phyloP scores from a whole-genome alignment of 1,140 invertebrate genomes.

The Sitodiplosis mosellana region DNA sequence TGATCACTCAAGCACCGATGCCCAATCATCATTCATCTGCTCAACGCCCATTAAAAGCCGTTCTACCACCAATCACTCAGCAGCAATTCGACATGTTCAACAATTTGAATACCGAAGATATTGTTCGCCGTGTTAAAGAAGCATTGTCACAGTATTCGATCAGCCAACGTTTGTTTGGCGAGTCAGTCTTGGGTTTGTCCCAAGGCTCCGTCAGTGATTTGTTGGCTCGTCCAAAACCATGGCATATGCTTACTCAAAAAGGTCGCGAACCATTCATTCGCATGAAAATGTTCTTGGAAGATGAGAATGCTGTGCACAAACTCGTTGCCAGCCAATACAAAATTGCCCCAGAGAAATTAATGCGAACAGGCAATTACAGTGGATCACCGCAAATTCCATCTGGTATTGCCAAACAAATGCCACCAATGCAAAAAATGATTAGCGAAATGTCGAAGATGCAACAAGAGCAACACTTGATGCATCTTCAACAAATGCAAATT shows the following conservation, averaged over 20 bases:
- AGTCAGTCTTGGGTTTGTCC: slow-evolving; percentile 89
- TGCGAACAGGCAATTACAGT: slow-evolving; percentile 84
- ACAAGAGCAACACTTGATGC: slow-evolving; percentile 46
- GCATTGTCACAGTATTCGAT: slow-evolving; percentile 96
- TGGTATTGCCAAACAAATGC: slow-evolving; percentile 51
- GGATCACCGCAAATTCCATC: slow-evolving; percentile 56
- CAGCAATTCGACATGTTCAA: slow-evolving; percentile 98
- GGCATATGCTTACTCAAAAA: slow-evolving; percentile 95
- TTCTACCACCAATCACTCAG: slow-evolving; percentile 93
- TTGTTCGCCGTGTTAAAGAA: slow-evolving; percentile 95
- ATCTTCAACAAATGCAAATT: slow-evolving; percentile 24
- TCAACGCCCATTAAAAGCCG: slow-evolving; percentile 81
- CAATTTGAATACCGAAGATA: slow-evolving; percentile 95
- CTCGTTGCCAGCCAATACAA: slow-evolving; percentile 93
- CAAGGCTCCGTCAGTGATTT: slow-evolving; percentile 92
- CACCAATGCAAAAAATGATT: slow-evolving; percentile 55
- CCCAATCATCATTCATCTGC: slow-evolving; percentile 60
- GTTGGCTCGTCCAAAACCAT: slow-evolving; percentile 84
- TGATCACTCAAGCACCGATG: slow-evolving; percentile 78
- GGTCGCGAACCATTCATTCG: slow-evolving; percentile 92
- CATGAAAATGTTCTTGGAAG: slow-evolving; percentile 96
- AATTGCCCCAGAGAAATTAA: slow-evolving; percentile 88
- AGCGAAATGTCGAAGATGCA: slow-evolving; percentile 45
- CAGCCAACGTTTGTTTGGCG: slow-evolving; percentile 93
- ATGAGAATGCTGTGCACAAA: slow-evolving; percentile 92